These are phyloP conservation scores for Melitaea cinxia DNA, from an alignment of 1,140 invertebrate species.

Conservation along the genomic window DNA sequence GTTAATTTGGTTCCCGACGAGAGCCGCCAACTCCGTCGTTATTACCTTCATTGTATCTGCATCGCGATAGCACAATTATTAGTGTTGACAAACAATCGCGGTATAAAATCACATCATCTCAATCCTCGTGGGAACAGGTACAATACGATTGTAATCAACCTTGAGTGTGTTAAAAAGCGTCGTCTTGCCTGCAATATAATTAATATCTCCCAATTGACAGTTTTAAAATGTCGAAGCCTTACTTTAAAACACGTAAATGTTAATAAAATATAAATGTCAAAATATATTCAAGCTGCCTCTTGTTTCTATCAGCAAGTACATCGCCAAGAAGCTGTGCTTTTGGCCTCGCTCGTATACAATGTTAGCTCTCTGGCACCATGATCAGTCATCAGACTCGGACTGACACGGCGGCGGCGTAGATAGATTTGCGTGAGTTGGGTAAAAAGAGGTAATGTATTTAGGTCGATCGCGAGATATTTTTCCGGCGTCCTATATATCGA, in stretches of 20 bases:
- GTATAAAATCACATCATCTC: neutral
- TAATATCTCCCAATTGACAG: neutral
- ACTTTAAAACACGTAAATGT: no score
- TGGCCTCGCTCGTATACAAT: neutral
- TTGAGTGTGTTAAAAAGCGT: neutral
- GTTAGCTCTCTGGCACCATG: no score
- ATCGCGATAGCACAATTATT: no score
- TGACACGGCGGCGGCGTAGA: no score
- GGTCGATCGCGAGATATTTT: constrained; percentile 24
- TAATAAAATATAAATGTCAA: no score
- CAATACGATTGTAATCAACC: neutral
- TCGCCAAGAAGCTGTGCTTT: neutral
- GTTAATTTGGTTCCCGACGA: neutral
- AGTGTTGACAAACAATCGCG: no score
- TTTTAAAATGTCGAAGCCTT: neutral
- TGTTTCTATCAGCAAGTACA: neutral
- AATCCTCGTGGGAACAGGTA: neutral
- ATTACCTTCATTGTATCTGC: no score
- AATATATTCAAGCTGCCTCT: no score
- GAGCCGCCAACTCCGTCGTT: no score
- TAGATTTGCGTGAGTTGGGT: neutral
- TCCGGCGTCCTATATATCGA: constrained; percentile 37
- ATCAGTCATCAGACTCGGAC: no score
- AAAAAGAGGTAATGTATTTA: neutral
- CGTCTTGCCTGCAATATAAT: neutral